These are phyloP conservation scores for Indicator maculatus DNA, from an alignment of 2,113 vertebrate species.

Conservation along the genomic window DNA sequence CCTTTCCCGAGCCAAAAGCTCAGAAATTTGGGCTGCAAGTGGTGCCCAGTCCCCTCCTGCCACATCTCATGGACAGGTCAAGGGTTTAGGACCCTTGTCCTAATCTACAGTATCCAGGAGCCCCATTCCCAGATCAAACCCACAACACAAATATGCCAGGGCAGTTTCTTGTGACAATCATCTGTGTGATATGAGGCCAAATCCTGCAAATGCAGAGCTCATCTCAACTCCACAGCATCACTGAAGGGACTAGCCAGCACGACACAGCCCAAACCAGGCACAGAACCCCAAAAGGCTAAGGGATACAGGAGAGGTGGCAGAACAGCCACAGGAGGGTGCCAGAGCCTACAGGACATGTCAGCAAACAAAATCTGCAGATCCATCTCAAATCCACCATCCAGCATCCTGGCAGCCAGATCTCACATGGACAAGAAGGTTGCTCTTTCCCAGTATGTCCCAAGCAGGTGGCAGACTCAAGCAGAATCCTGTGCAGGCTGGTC, in stretches of 20 bases:
- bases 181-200: not conserved
- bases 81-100: not conserved
- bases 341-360: slow-evolving; percentile 9
- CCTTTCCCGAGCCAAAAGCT: not conserved
- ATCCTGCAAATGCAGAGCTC: not conserved
- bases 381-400: not conserved
- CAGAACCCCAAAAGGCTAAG: not conserved
- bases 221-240: not conserved
- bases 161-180: not conserved
- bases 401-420: not conserved
- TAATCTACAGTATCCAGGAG: not conserved
- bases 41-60: not conserved
- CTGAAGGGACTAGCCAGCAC: not conserved
- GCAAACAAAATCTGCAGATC: not conserved
- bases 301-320: not conserved
- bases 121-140: not conserved
- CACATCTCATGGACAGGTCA: not conserved
- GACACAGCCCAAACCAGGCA: not conserved
- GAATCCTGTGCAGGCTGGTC: not conserved
- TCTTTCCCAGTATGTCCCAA: accelerated
- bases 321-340: slow-evolving; percentile 66
- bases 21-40: not conserved
- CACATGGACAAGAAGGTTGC: not conserved
- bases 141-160: not conserved
- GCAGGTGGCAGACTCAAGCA: not conserved